Base-by-base conservation (phyloP, 1,140 invertebrate species). In the Apocrypta bakeri region DNA sequence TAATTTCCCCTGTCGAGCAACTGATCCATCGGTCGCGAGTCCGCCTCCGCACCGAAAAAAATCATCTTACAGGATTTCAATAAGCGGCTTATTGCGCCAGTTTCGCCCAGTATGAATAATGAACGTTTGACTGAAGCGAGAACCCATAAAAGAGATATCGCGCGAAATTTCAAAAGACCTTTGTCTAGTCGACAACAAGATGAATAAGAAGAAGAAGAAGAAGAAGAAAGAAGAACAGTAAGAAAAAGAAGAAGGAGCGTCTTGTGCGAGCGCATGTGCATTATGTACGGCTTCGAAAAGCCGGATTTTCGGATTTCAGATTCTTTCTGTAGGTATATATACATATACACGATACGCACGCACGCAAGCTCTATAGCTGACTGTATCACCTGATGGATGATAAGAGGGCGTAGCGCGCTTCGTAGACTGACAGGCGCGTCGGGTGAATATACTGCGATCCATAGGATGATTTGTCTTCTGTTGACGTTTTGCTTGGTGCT, bases 231-330 rank as follows among this genome's bases (percentile, higher is more conserved):
- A 29, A 11, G 42, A 72, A 9, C 25, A 33, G 27, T n/a, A n/a
- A 42, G 37, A 56, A 29, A 31, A 74, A 9, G 12, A 72, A 33
- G 29, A 21, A 56, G n/a, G 12, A 42, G 64, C 2, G 11, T 63
- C 33, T 74, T 76, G 56, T 76, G 74, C n/a, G 74, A 14, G 21
- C 56, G n/a, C 61, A 0, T 31, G 31, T 17, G 25, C 29, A 61
- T 69, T 64, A 6, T 71, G 61, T 69, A 66, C 2, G 56, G 72
- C 72, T 75, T 75, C 72, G 33, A 21, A 7, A 40, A 74, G 79
- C 72, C 74, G 81, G 81, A 82, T 82, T 82, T 82, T 76, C 25
- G 72, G 71, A 81, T 81, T 81, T 79, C 12, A 56, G 56, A 37
- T 21, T 37, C 33, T 37, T 2, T 9, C 3, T 56, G 25, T 48